These are phyloP conservation scores for Elachura formosa DNA, from an alignment of 2,113 vertebrate species.

Conservation along the genomic window DNA sequence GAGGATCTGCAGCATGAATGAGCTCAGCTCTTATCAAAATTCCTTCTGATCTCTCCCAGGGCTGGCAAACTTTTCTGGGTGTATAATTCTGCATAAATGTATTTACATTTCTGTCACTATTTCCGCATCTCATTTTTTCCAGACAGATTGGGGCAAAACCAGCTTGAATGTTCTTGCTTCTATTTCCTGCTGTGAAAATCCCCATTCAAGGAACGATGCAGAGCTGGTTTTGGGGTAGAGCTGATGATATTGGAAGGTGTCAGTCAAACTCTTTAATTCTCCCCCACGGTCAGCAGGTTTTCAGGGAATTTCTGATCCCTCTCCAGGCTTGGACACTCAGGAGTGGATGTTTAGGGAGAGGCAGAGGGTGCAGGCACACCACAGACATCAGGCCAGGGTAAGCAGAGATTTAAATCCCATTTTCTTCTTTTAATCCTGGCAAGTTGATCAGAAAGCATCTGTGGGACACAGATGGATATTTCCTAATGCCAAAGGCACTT, in stretches of 20 bases:
- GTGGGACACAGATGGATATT: background rate
- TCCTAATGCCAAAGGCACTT: background rate
- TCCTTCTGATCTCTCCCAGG: background rate
- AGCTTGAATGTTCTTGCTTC: background rate
- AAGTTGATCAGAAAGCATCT: background rate
- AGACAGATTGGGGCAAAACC: background rate
- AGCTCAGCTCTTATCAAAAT: background rate
- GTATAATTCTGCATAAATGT: background rate
- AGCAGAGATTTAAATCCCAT: background rate
- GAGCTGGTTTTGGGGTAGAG: background rate
- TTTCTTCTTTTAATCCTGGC: background rate
- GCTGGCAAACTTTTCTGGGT: background rate
- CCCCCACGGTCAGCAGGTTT: background rate
- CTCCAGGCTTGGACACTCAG: background rate
- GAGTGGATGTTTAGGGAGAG: background rate
- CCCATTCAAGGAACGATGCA: rapidly evolving
- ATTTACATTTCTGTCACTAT: background rate
- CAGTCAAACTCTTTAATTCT: background rate
- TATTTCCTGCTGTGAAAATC: background rate
- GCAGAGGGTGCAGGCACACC: background rate
- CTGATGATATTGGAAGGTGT: background rate
- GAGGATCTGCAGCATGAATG: background rate
- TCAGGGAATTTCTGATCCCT: background rate
- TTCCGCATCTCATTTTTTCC: background rate
- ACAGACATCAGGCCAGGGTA: background rate